phyloP scores from a whole-genome alignment of 2,113 vertebrate genomes.

The Neodontobutis hainanensis region DNA sequence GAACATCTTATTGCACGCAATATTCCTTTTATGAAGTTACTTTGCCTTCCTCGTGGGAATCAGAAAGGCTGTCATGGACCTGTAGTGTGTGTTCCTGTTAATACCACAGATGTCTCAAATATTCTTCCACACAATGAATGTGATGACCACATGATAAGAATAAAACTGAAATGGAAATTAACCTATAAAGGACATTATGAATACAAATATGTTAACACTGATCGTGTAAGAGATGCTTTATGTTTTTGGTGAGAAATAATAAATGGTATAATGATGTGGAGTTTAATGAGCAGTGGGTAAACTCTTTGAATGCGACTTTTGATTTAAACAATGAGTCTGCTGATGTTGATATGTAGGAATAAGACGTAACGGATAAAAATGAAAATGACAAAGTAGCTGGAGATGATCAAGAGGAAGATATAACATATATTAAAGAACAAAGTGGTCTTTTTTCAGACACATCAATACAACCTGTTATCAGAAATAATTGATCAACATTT shows the following conservation, averaged over 20 bases:
- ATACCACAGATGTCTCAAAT: background rate
- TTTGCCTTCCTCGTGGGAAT: constrained; percentile 11
- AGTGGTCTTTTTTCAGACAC: no score
- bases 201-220: background rate
- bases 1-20: constrained; percentile 24
- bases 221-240: background rate
- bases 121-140: background rate
- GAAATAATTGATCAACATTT: no score
- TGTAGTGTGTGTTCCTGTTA: constrained; percentile 7
- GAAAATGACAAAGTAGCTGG: background rate
- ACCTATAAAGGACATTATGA: background rate
- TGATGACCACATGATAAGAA: background rate
- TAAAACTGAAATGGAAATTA: background rate
- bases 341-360: no score
- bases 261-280: background rate
- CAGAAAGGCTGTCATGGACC: constrained; percentile 33
- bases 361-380: background rate
- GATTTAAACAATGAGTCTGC: no score
- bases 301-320: background rate
- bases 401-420: no score
- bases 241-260: background rate
- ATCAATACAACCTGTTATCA: no score
- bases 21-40: constrained; percentile 33
- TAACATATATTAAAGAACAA: no score
- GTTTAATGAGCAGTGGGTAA: background rate